A percentile compares a stretch with the other conserved stretches of the same genome.
These are phyloP conservation scores for Amitus sp. DNA, from an alignment of 2,888 invertebrate genomes.

Conservation along the genomic window DNA sequence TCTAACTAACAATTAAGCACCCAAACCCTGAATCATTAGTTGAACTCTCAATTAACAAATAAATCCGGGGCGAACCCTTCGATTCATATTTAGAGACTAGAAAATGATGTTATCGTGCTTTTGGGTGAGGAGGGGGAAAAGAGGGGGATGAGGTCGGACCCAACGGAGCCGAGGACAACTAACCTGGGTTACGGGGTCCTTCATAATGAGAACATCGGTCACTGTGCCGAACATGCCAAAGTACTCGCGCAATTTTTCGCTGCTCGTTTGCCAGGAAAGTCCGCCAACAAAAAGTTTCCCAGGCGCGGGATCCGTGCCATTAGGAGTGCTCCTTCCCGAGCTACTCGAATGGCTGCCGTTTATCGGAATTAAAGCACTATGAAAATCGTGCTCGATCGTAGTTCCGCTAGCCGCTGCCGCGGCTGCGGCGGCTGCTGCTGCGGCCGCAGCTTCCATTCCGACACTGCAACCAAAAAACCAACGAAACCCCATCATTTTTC, in stretches of 20 bases:
- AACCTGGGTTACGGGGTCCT: conserved; percentile 94
- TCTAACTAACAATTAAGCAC: too few relatives aligned
- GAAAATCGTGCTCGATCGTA: conserved; percentile 68
- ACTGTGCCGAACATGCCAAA: conserved; percentile 93
- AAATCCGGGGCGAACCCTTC: too few relatives aligned
- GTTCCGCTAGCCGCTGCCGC: conserved; percentile 67
- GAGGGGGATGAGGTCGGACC: too few relatives aligned
- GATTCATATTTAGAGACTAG: too few relatives aligned
- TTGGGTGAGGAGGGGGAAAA: conserved; percentile 7
- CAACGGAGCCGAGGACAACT: too few relatives aligned
- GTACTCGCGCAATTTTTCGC: conserved; percentile 91
- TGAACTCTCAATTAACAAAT: not conserved
- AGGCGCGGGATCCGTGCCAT: conserved; percentile 77
- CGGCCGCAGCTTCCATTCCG: conserved; percentile 65
- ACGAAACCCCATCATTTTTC: not conserved
- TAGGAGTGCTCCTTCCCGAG: conserved; percentile 81
- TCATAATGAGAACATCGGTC: conserved; percentile 93
- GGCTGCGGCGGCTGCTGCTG: conserved; percentile 47
- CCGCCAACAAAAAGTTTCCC: conserved; percentile 92
- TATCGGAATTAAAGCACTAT: conserved; percentile 64
- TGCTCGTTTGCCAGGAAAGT: conserved; percentile 92
- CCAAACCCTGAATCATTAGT: too few relatives aligned
- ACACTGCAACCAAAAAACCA: conserved; percentile 62
- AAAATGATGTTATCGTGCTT: too few relatives aligned
- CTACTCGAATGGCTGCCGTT: conserved; percentile 72